These are phyloP conservation scores for Agrochola macilenta DNA, from an alignment of 2,888 invertebrate genomes.

Conservation along the genomic window DNA sequence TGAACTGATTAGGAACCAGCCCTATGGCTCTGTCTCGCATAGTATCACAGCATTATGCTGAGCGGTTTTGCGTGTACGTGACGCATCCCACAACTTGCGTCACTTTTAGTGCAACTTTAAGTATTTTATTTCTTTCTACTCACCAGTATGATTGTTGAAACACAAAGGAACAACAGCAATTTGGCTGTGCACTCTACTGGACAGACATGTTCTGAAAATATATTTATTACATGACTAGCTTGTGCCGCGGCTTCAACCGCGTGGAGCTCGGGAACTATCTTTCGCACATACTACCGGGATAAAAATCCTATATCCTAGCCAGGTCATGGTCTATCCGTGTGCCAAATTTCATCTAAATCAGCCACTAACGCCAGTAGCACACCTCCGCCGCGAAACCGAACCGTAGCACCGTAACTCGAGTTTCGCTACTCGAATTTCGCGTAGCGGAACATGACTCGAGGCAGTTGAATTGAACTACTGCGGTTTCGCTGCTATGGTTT, in stretches of 20 bases:
- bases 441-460: too few relatives aligned
- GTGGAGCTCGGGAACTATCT: neutral
- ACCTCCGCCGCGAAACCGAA: too few relatives aligned
- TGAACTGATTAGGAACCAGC: neutral
- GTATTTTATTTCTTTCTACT: neutral
- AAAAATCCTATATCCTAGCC: too few relatives aligned
- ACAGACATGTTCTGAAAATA: slow-evolving; percentile 66
- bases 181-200: slow-evolving; percentile 70
- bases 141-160: slow-evolving; percentile 73
- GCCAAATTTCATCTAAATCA: neutral
- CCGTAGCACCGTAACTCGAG: too few relatives aligned
- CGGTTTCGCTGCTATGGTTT: too few relatives aligned
- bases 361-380: neutral
- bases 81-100: neutral
- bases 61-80: neutral
- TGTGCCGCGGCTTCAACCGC: neutral
- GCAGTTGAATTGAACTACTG: too few relatives aligned
- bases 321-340: neutral
- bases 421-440: too few relatives aligned
- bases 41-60: neutral
- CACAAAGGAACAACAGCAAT: slow-evolving; percentile 66
- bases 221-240: neutral
- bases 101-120: neutral
- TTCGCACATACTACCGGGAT: neutral
- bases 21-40: neutral